Base-by-base conservation (phyloP, 2,888 invertebrate genomes). In the Drosophila atroscutellata region DNA sequence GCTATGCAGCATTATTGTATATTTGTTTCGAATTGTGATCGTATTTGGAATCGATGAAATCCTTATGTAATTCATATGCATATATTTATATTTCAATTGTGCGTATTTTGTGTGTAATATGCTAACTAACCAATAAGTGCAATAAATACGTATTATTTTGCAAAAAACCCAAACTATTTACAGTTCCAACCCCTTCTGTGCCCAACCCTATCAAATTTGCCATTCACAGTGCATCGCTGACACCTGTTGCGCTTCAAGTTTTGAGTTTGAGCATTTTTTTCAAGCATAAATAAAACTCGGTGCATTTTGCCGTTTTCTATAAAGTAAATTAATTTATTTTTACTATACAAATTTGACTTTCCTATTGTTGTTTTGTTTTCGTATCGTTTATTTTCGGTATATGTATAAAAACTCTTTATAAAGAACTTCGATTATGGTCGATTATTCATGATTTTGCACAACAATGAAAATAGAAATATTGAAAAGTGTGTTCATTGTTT, bases 241-340 rank as follows among this genome's bases (percentile, higher is more conserved):
- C 63, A 76, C 77, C 66, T 80, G 81, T 76, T 68, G 32, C 30
- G n/a, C n/a, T 50, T 4, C 1, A 39, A 26, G 9, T 4, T 26
- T 24, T 15, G 4, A 54, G 3, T 15, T 42, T 28, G 18, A 9
- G 24, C 15, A 20, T 8, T 13, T 18, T 20, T 30, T 24, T n/a
- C 5, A 50, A 8, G 6, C 2, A 3, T 13, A 18, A 59, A 54
- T 57, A 9, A 80, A 80, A 79, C 34, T 3, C 52, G n/a, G 20
- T 34, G 2, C 0, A 15, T 51, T 69, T 82, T 81, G 87, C 76
- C 69, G 68, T 75, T 84, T 80, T 90, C 30, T 89, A 76, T 63
- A 80, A 84, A 89, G 86, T 77, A 90, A 90, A 85, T 87, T 85
- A 73, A 70, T 86, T 89, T 89, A 87, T 85, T 90, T 90, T 77